Percentiles rank a stretch among this genome's conserved stretches.
Evolutionary conservation across 2,888 invertebrate species (phyloP).

Genomic region (Zygaena filipendulae): DNA sequence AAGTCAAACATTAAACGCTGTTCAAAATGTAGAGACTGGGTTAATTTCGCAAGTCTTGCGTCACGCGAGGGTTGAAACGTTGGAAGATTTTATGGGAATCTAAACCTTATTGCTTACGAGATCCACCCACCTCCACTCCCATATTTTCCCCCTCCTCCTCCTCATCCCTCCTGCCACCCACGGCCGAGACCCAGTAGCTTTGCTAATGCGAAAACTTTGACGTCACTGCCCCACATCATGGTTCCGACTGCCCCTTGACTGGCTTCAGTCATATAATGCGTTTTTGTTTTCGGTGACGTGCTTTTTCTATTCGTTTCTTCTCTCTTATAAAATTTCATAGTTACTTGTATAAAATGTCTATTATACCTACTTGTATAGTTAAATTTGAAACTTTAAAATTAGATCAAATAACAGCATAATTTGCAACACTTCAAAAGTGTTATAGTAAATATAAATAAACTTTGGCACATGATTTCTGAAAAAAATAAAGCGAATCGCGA

Average conservation of each 20-base stretch:
- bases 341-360: slow-evolving; percentile 31
- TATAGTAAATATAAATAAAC: too few species aligned
- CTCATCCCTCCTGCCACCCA: slow-evolving; percentile 17
- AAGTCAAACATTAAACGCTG: slow-evolving; percentile 15
- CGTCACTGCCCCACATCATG: slow-evolving; percentile 41
- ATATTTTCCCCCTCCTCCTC: slow-evolving; percentile 22
- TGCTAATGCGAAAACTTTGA: slow-evolving; percentile 56
- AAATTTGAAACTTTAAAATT: too few species aligned
- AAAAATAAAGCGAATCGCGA: too few species aligned
- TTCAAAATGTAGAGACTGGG: slow-evolving; percentile 21
- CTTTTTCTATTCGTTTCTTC: background rate
- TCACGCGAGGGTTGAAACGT: slow-evolving; percentile 14
- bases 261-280: background rate
- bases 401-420: too few species aligned
- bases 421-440: too few species aligned
- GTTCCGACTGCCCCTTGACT: slow-evolving; percentile 14
- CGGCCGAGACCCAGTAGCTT: slow-evolving; percentile 56
- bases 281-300: background rate
- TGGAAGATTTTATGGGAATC: slow-evolving; percentile 25
- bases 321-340: slow-evolving; percentile 22
- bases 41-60: slow-evolving; percentile 35
- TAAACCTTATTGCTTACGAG: slow-evolving; percentile 21
- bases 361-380: too few species aligned
- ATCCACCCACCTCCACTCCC: too few species aligned
- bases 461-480: too few species aligned